Conservation (phyloP, 2,888 invertebrate genomes). For the Cylloceria caligata region DNA sequence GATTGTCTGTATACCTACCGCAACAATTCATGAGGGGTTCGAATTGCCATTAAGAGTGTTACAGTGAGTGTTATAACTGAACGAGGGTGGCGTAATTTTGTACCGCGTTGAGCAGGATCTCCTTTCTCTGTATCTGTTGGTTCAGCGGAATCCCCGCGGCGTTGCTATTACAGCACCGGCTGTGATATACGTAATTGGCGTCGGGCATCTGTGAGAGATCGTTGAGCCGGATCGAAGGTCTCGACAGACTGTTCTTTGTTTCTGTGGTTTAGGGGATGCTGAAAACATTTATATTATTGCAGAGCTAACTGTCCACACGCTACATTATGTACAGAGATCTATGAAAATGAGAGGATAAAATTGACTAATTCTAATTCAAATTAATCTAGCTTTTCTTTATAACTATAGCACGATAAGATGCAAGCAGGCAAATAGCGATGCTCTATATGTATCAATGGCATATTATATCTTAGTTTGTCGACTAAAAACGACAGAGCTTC, state of each 20-base stretch:
- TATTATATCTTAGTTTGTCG: neutral
- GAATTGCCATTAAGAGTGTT: slow-evolving; percentile 60
- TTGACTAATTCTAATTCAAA: neutral
- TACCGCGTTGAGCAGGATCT: slow-evolving; percentile 48
- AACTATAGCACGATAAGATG: neutral
- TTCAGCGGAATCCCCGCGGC: slow-evolving; percentile 53
- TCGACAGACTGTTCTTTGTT: slow-evolving; percentile 64
- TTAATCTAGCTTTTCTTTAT: neutral
- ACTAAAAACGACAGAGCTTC: slow-evolving; percentile 19
- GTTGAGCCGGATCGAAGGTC: slow-evolving; percentile 33
- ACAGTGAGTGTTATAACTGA: slow-evolving; percentile 54
- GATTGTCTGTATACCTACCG: slow-evolving; percentile 47
- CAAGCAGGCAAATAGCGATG: neutral
- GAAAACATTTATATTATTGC: slow-evolving; percentile 35
- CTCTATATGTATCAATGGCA: slow-evolving; percentile 13
- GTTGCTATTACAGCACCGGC: slow-evolving; percentile 56
- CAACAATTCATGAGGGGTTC: slow-evolving; percentile 59
- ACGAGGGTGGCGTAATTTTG: slow-evolving; percentile 56
- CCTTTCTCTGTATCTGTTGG: slow-evolving; percentile 5
- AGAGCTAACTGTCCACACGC: neutral
- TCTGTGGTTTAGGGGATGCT: slow-evolving; percentile 18
- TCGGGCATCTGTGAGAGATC: slow-evolving; percentile 31
- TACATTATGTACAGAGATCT: neutral
- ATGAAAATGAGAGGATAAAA: neutral
- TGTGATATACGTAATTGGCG: slow-evolving; percentile 54